Conservation (phyloP, 1,140 invertebrate species). For the Coelopa frigida region DNA sequence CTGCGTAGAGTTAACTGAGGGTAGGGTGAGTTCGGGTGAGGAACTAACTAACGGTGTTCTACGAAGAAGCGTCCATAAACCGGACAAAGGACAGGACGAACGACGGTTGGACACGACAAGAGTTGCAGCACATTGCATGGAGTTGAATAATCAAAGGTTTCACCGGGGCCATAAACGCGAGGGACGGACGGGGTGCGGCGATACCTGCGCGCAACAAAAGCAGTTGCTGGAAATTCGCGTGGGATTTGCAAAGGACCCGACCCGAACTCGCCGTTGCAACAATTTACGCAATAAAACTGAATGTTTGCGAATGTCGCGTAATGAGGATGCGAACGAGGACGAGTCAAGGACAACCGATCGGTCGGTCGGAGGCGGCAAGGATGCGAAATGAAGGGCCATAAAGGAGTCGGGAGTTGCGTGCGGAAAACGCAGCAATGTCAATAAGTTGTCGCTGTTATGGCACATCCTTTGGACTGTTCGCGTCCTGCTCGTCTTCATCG, state of each 20-base stretch:
- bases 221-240: background rate
- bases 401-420: too few species aligned
- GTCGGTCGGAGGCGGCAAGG: background rate
- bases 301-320: background rate
- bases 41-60: background rate
- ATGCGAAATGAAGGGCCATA: too few species aligned
- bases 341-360: background rate
- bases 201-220: background rate
- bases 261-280: conserved; percentile 3
- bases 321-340: background rate
- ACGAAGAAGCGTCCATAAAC: background rate
- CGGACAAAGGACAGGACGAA: background rate
- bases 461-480: too few species aligned
- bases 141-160: conserved; percentile 12
- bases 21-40: background rate
- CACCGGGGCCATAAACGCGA: background rate
- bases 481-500: too few species aligned
- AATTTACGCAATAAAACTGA: conserved; percentile 10
- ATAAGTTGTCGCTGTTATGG: too few species aligned
- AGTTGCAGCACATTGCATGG: conserved; percentile 11
- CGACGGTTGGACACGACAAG: too few species aligned
- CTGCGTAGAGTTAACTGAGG: background rate
- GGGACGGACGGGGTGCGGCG: background rate
- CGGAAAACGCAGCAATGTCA: too few species aligned
- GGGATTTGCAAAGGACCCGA: background rate